phyloP scores from a whole-genome alignment of 2,113 vertebrate species.

The Scartelaos histophorus region DNA sequence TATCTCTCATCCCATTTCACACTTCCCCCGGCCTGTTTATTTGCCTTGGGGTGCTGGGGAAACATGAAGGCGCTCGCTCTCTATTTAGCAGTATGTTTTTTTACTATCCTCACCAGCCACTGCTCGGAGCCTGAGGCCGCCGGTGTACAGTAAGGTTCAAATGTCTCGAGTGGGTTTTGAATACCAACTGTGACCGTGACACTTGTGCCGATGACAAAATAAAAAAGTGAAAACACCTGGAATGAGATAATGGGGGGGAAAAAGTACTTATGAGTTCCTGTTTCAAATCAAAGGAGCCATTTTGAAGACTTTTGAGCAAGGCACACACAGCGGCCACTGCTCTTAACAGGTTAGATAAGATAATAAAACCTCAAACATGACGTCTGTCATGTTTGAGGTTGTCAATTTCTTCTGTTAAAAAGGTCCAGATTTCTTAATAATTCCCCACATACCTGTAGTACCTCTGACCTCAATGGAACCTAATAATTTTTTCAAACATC shows the following conservation, averaged over 20 bases:
- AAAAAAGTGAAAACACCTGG: not conserved
- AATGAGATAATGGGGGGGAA: not conserved
- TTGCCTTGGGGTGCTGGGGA: constrained; percentile 62
- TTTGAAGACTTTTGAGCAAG: too few species aligned
- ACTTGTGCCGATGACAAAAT: not conserved
- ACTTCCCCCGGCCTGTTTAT: constrained; percentile 74
- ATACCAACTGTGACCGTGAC: not conserved
- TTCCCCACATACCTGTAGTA: too few species aligned
- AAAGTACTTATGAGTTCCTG: not conserved
- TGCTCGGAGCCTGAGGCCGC: constrained; percentile 57
- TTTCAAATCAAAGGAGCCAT: not conserved
- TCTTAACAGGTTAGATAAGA: too few species aligned
- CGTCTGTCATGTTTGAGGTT: too few species aligned
- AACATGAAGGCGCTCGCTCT: constrained; percentile 67
- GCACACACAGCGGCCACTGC: too few species aligned
- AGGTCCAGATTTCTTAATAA: too few species aligned
- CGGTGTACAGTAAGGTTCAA: constrained; percentile 44
- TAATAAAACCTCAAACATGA: too few species aligned
- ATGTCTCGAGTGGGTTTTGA: not conserved
- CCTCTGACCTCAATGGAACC: too few species aligned
- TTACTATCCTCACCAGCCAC: constrained; percentile 25
- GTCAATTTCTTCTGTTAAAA: too few species aligned
- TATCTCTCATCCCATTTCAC: constrained; percentile 76
- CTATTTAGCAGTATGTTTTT: constrained; percentile 2
- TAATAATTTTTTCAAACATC: too few species aligned